Evolutionary conservation across 37 sponge, comb jelly and placozoan species (phyloP).

Genomic region (Geodia barretti): DNA sequence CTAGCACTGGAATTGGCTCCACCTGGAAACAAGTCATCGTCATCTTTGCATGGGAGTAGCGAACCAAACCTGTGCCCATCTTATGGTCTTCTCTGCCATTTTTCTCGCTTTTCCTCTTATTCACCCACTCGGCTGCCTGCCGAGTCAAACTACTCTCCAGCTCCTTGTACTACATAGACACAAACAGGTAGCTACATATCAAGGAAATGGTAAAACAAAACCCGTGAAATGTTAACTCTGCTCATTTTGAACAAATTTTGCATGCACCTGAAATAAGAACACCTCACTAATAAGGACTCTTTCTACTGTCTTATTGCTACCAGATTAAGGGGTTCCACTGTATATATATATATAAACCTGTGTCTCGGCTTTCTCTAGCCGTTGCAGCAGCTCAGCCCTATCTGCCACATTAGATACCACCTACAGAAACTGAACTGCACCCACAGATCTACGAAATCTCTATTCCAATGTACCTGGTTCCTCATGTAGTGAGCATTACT

Average conservation of each 20-base stretch:
- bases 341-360: constrained; percentile 60
- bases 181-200: neutral
- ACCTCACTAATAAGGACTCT: no score
- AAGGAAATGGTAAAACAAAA: neutral
- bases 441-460: constrained; percentile 6
- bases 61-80: constrained; percentile 59
- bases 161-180: constrained; percentile 54
- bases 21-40: constrained; percentile 32
- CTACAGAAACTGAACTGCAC: constrained; percentile 47
- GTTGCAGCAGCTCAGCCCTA: constrained; percentile 73
- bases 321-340: no score
- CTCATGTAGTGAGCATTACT: constrained; percentile 81
- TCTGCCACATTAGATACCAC: constrained; percentile 73
- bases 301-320: neutral
- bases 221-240: neutral
- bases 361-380: constrained; percentile 69
- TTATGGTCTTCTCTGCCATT: constrained; percentile 31
- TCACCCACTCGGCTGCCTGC: constrained; percentile 83
- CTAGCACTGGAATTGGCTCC: constrained; percentile 78
- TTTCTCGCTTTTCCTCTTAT: constrained; percentile 35
- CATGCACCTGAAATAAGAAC: no score
- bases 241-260: no score
- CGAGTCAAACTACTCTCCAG: constrained; percentile 68
- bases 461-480: constrained; percentile 23
- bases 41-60: neutral